Evolutionary conservation across 2,797 vertebrate genomes (phyloP), one percentile per base, ranked within the genome.

Genomic region (Hafferia zeledoni): DNA sequence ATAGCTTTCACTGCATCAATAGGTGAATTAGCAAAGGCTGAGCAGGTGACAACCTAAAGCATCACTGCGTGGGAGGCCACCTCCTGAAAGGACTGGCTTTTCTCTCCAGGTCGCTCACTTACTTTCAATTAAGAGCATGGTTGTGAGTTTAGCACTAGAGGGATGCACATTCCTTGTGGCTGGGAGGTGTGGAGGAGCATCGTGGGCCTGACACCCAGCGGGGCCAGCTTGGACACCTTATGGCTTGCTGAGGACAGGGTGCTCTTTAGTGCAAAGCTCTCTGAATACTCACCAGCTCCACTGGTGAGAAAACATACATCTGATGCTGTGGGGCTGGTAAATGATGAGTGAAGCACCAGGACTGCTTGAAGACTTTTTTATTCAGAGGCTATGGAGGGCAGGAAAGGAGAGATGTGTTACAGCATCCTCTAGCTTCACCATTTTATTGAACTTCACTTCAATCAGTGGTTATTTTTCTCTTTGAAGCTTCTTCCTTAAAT

Each of bases 171-270:
- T 69, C 24, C 71, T 44, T 14, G 28, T 67, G 27, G 6, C 20
- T 72, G 44, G 33, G 35, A 74, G 43, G 37, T 27, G 65, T 31
- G 27, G 43, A 79, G 59, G 11, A 57, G 47, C 10, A 33, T 16
- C 1, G 0, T 19, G 12, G 67, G 39, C 19, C 39, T 89, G 2
- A 50, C 1, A 2, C 60, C 46, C 53, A 6, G 12, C 15, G 33
- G 19, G 75, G 31, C 41, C 85, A 31, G 24, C 25, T 41, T 39
- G 60, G 17, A 28, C 78, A 19, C 15, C n/a, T 31, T 53, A 67
- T 1, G 7, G 31, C 61, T 89, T 5, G 0, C 7, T 65, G 70
- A 17, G 41, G 17, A 56, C 37, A 72, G 46, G 13, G 9, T 64
- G 17, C 28, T 41, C 28, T 41, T 41, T 30, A 30, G 37, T 41